Base-by-base conservation (phyloP, 37 sponge, comb jelly and placozoan genomes). In the Haliclona indistincta region DNA sequence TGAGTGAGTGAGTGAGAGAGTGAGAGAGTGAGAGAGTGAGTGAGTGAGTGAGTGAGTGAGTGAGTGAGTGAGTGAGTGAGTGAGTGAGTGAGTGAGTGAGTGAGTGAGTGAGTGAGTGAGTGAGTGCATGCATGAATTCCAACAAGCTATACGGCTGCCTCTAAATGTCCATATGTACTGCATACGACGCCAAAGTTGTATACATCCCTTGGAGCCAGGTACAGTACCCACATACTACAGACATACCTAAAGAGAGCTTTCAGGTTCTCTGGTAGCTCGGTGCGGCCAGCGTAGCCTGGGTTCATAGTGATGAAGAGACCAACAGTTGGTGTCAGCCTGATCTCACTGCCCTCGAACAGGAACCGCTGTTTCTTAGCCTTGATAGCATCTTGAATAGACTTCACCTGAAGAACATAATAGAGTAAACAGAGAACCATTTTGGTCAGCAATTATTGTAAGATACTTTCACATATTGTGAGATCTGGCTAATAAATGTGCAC, bases 291-390 rank as follows among this genome's bases (percentile, higher is more conserved):
- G 80, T 97, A 97, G 58, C 99, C 99, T 39, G 99, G 99, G 68
- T 97, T 97, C 99, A 97, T 97, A 28, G 99, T 97, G 68, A 97
- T 97, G 78, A 97, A 97, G 38, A 97, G 81, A 0, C 99, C 99
- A 15, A 97, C 99, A 19, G 95, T 95, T 41, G 88, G 87, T 6
- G 81, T 84, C 55, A 97, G 54, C 39, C 54, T 72, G 53, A 97
- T 97, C 74, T 94, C 95, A 35, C 58, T 78, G 4, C 93, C 95
- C 39, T 92, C 89, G 74, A 97, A 97, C 70, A 89, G 42, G 55
- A 97, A 97, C 38, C 77, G 56, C 43, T 85, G 43, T 86, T 95
- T 91, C 80, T 93, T 92, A 69, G 89, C 93, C 20, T 91, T 78
- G 56, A 98, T 95, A 29, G 99, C 96, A 89, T 98, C 99, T 71